Conservation (phyloP, 2,797 vertebrate genomes). For the Alectoris magna region DNA sequence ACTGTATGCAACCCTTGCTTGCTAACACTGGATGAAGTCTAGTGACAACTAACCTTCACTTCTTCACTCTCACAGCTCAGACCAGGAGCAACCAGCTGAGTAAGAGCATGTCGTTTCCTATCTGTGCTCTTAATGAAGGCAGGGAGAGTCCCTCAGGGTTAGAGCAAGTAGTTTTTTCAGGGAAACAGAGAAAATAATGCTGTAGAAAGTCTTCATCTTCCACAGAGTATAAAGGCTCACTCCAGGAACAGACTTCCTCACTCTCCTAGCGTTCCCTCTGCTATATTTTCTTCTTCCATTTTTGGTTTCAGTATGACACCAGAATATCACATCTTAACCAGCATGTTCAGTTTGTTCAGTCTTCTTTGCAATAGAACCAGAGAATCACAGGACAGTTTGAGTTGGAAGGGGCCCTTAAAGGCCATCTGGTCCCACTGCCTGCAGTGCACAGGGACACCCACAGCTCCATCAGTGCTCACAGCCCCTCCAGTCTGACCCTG, state of each 20-base stretch:
- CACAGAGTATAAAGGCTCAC: not conserved
- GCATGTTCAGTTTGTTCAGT: not conserved
- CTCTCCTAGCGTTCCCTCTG: not conserved
- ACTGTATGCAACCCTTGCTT: not conserved
- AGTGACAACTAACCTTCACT: accelerated
- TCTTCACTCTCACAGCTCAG: not conserved
- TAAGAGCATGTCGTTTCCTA: not conserved
- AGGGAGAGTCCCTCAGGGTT: not conserved
- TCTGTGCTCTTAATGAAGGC: not conserved
- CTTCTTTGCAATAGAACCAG: no score
- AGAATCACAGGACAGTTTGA: no score
- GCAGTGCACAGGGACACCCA: no score
- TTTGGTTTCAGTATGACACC: not conserved
- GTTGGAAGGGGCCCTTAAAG: no score
- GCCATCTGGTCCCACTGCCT: no score
- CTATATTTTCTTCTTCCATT: not conserved
- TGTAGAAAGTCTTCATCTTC: not conserved
- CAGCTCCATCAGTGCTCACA: no score
- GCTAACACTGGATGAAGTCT: not conserved
- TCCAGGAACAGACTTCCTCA: not conserved
- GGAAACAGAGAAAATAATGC: not conserved
- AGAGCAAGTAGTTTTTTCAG: not conserved
- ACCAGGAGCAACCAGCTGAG: not conserved
- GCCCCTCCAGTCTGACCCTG: no score
- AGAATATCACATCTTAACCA: not conserved